Evolutionary conservation across 92 coral and sea anemone species (phyloP), one percentile per base, ranked within the genome.

Genomic region (Montipora capitata): DNA sequence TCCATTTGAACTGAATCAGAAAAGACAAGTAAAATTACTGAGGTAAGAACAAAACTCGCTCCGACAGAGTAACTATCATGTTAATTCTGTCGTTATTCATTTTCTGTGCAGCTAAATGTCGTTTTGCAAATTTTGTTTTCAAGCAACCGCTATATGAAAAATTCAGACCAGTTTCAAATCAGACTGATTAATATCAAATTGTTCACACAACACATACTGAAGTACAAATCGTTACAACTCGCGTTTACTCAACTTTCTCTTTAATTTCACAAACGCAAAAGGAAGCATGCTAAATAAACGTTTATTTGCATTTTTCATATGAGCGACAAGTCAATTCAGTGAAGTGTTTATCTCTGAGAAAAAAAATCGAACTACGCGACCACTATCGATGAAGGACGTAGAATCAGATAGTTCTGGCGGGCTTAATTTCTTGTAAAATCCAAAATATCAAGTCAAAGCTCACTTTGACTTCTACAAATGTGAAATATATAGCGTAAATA

Each of bases 41-140:
- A 59, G 82, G 82, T 78, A 61, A 78, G 82, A 40, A 63, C 44
- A 14, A 40, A 75, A 3, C 38, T 10, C 17, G 11, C 43, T 7
- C 20, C 54, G 18, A 16, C 20, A 51, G 18, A 16, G n/a, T 14
- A 16, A 40, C 41, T 27, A 6, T 39, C 5, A 65, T 9, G 70
- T 27, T 61, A 6, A 7, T 74, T 10, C 61, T 3, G 14, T 14
- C 18, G 20, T 17, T 17, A 35, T 7, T 56, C 59, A 15, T 13
- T 68, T 78, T n/a, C 42, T 3, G 16, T 9, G 58, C 58, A 68
- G 49, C 54, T 13, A n/a, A 78, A 61, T 78, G 39, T 16, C 40
- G 40, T 61, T 40, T 78, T 52, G 82, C 54, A 77, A 48, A 5
- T 27, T 61, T 58, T 78, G 82, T 62, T 77, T 77, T 68, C 8